Evolutionary conservation across 2,113 vertebrate species (phyloP), one percentile per base, ranked within the genome.

Genomic region (Leptosomus discolor): DNA sequence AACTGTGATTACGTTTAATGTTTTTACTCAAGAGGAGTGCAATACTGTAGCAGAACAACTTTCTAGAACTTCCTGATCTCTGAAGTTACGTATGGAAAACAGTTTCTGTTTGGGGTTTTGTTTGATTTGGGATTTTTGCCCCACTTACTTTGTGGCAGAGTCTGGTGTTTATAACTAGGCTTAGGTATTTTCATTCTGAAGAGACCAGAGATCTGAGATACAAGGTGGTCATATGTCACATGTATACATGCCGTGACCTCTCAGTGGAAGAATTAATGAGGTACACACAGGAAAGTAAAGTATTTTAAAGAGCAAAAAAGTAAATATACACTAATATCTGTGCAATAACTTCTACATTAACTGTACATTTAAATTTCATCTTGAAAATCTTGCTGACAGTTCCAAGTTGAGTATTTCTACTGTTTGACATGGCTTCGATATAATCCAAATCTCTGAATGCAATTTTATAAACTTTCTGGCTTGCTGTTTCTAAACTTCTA

Each of bases 381-480:
- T 79, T 94, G 32, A 51, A 96, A 68, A 65, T 76, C 58, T 71
- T 81, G 10, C 36, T 87, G 37, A 4, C 5, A 76, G 82, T 75
- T 89, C 36, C 19, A 45, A 81, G 23, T 69, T 89, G 60, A 88
- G 23, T n/a, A 64, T 94, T 51, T 82, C 5, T 87, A 63, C 56
- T 88, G 4, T 87, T 88, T 96, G 85, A 93, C 57, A 81, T 57
- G 39, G 16, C 23, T 94, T 81, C 67, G 5, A 64, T 71, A 88
- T 75, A 96, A 96, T 75, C 39, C 61, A 90, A 69, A 69, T 32
- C 14, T 87, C 58, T 96, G 96, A 95, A 82, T 75, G 24, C 11
- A 81, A 24, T 84, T 94, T 32, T 79, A 43, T 88, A 91, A 88
- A 95, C 41, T 76, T 94, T 50, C 56, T 71, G 82, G 24, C 26